These are phyloP conservation scores for Semnornis frantzii DNA, from an alignment of 2,113 vertebrate species.

Conservation along the genomic window DNA sequence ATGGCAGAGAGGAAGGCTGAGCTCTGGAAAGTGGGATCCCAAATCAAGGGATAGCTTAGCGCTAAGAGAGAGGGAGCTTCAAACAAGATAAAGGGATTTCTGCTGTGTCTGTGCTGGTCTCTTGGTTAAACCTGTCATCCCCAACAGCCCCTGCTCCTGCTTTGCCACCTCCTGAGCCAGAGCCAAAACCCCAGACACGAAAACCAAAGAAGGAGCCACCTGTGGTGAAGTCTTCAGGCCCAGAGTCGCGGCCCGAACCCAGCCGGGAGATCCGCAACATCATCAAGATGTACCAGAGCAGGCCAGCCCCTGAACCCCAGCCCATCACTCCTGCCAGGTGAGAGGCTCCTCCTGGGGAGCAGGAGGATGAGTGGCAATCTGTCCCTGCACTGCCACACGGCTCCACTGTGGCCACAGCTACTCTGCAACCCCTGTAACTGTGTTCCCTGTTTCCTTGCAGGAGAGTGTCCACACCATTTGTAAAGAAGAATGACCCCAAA, in stretches of 20 bases:
- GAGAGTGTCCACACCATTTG: constrained; percentile 69
- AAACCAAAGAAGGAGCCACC: background rate
- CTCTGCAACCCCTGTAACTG: background rate
- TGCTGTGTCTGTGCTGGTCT: background rate
- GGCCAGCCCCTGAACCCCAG: constrained; percentile 76
- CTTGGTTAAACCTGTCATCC: background rate
- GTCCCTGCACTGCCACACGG: background rate
- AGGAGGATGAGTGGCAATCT: background rate
- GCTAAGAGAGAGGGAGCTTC: background rate
- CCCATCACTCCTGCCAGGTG: constrained; percentile 81
- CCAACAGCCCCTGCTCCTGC: background rate
- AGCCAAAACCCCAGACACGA: background rate
- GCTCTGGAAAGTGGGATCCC: background rate
- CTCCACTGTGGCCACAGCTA: background rate
- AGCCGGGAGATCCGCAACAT: constrained; percentile 89
- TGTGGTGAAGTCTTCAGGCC: background rate
- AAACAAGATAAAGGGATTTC: background rate
- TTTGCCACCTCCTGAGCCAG: background rate
- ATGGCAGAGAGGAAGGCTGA: background rate
- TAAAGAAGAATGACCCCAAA: constrained; percentile 88
- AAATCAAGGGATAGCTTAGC: background rate
- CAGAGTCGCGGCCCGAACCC: constrained; percentile 54
- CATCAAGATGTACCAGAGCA: constrained; percentile 89
- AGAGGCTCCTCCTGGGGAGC: background rate
- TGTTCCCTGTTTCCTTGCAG: constrained; percentile 52